Evolutionary conservation across 37 sponge, comb jelly and placozoan species (phyloP), one percentile per base, ranked within the genome.

Genomic region (Lycopodina hypogea): DNA sequence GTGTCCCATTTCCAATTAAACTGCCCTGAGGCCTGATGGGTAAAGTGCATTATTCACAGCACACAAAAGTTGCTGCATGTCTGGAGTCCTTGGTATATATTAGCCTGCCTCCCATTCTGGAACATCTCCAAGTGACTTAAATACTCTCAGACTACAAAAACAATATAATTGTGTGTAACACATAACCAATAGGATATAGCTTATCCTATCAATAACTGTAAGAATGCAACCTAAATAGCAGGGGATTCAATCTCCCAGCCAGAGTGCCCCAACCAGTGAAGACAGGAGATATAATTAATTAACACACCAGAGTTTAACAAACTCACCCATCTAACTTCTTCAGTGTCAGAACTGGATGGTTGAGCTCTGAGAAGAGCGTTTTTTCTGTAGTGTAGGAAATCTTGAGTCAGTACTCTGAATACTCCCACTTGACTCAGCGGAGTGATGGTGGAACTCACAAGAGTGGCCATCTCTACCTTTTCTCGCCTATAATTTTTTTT

Each of bases 291-390:
- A 23, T 41, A 2, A 45, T 33, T 8, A 41, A 39, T 21, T 41
- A 15, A 1, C 42, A 48, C 38, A 48, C 26, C 41, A 22, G 45
- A 3, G 53, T 23, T 26, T 17, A 37, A 15, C 9, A 36, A 36
- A 72, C 80, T 56, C 36, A 86, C 86, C 86, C 86, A 86, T 86
- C 86, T 86, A 2, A 86, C 86, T 19, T 86, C 86, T 50, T 78
- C 74, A 24, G 80, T 61, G 56, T 86, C 86, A 21, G 78, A 72
- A 29, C 11, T 23, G 7, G 51, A 48, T 35, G n/a, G 52, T 0
- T 62, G 18, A 38, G 35, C 22, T 41, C 80, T 68, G 32, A 68
- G 42, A 39, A 35, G 48, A n/a, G n/a, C 32, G 26, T 24, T 68
- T 18, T 40, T 42, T n/a, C 80, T 34, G 22, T 52, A 51, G 9